Evolutionary conservation across 2,888 invertebrate species (phyloP).

Genomic region (Gasteruption jaculator): DNA sequence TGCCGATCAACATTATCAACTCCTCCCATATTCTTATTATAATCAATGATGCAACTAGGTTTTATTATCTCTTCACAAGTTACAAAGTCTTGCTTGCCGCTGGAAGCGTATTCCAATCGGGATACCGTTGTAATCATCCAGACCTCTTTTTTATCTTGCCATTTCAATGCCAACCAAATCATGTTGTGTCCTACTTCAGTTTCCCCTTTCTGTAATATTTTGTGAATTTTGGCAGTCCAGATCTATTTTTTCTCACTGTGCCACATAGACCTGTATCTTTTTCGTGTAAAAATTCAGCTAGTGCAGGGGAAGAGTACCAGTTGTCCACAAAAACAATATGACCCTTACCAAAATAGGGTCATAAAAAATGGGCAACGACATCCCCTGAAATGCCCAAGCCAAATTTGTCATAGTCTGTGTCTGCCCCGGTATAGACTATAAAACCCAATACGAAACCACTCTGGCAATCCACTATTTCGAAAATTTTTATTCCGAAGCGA

Average conservation of each 20-base stretch:
- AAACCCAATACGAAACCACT: conserved; percentile 9
- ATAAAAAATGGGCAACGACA: conserved; percentile 7
- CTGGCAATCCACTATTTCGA: conserved; percentile 6
- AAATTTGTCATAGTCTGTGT: too few relatives aligned
- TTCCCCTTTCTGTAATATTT: conserved; percentile 4
- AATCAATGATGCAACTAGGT: conserved; percentile 23
- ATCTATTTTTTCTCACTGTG: conserved; percentile 6
- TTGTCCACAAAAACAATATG: conserved; percentile 9
- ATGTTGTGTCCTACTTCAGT: neutral
- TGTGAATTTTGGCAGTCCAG: conserved; percentile 4
- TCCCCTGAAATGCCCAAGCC: too few relatives aligned
- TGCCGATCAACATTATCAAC: conserved; percentile 22
- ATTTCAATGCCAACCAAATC: conserved; percentile 12
- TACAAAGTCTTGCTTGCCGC: conserved; percentile 16
- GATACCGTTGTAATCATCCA: conserved; percentile 18
- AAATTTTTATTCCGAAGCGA: conserved; percentile 12
- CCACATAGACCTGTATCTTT: conserved; percentile 6
- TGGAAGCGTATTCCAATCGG: conserved; percentile 11
- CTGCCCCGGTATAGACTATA: too few relatives aligned
- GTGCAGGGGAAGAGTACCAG: conserved; percentile 4
- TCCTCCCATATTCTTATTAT: conserved; percentile 27
- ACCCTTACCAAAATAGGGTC: neutral
- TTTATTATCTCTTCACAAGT: conserved; percentile 16
- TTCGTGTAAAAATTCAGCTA: conserved; percentile 9
- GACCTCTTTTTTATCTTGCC: conserved; percentile 19